Percentiles rank a stretch among this genome's conserved stretches.
phyloP scores from a whole-genome alignment of 23 tunicate genomes.

The Clavelina lepadiformis region DNA sequence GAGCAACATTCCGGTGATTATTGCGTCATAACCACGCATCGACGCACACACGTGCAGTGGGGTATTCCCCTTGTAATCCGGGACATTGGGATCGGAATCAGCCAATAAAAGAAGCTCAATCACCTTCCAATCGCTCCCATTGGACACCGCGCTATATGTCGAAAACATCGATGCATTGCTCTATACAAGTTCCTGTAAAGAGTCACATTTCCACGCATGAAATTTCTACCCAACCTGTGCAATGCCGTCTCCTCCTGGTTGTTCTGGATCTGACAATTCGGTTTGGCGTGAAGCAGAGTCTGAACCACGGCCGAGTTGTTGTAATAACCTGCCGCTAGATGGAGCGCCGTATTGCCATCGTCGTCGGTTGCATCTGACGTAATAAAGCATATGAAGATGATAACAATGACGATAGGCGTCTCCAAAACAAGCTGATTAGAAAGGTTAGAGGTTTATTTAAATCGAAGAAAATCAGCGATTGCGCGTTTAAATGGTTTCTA shows the following conservation, averaged over 20 bases:
- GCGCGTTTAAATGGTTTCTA: too few species aligned
- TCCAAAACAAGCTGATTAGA: too few species aligned
- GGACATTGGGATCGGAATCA: conserved; percentile 69
- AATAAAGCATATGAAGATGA: too few species aligned
- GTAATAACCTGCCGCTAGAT: conserved; percentile 73
- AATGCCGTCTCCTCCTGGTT: conserved; percentile 67
- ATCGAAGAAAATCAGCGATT: too few species aligned
- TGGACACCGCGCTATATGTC: conserved; percentile 43
- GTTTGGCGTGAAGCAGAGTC: conserved; percentile 43
- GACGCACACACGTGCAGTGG: conserved; percentile 76
- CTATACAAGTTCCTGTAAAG: neutral
- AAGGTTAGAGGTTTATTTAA: too few species aligned
- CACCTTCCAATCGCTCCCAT: conserved; percentile 60
- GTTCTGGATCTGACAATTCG: conserved; percentile 80
- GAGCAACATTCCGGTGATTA: conserved; percentile 75
- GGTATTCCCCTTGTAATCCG: conserved; percentile 66
- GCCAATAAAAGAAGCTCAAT: conserved; percentile 53
- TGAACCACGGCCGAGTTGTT: conserved; percentile 61
- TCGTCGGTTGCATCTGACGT: conserved; percentile 73
- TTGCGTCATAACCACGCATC: conserved; percentile 59
- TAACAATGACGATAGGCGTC: too few species aligned
- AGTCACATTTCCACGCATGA: neutral
- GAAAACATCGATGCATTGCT: neutral
- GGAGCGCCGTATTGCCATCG: conserved; percentile 83
- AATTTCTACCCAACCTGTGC: conserved; percentile 42